phyloP scores from a whole-genome alignment of 2,113 vertebrate species.

The Pteronura brasiliensis region DNA sequence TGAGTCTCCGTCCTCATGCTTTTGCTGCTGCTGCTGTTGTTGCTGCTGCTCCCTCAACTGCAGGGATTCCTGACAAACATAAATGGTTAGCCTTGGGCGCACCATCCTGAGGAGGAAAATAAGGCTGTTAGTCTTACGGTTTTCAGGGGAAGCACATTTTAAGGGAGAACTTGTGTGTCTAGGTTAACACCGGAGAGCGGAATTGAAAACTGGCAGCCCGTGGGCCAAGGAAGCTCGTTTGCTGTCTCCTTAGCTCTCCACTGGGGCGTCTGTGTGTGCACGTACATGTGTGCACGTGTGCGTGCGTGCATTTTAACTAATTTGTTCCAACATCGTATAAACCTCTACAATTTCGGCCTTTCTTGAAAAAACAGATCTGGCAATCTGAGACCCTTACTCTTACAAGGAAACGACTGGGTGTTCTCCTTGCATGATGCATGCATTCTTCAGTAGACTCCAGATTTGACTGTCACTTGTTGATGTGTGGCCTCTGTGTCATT shows the following conservation, averaged over 20 bases:
- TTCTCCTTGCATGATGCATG: not conserved
- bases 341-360: conserved; percentile 1
- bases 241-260: not conserved
- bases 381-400: not conserved
- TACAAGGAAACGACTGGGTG: not conserved
- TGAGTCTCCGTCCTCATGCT: conserved; percentile 93
- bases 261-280: accelerated
- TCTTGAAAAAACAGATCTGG: not conserved
- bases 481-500: not conserved
- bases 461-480: not conserved
- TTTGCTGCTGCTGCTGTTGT: conserved; percentile 84
- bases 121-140: not conserved
- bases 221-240: not conserved
- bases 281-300: accelerated
- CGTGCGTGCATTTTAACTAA: not conserved
- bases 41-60: conserved; percentile 90
- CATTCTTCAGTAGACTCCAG: not conserved
- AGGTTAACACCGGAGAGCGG: not conserved
- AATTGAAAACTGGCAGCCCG: not conserved
- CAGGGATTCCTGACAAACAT: conserved; percentile 96
- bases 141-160: not conserved
- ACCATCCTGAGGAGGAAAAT: conserved; percentile 85
- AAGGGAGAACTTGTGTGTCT: not conserved
- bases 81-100: conserved; percentile 94
- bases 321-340: not conserved